A percentile compares a stretch with the other conserved stretches of the same genome.
Conservation (phyloP, 1,140 invertebrate genomes). For the Hormaphis cornu region DNA sequence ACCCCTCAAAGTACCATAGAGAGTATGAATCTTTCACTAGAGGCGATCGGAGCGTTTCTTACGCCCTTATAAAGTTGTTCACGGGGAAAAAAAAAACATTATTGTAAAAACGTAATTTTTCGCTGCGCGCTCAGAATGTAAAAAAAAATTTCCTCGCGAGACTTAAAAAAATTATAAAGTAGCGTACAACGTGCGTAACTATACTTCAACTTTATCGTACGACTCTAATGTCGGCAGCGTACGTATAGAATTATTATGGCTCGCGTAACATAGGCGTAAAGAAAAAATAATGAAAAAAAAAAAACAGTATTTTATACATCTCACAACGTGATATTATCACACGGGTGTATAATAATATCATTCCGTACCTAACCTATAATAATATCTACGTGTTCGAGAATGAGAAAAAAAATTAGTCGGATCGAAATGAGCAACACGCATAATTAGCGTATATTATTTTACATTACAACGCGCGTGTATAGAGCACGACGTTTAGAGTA, state of each 20-base stretch:
- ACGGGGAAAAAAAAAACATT: no score
- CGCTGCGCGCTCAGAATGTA: no score
- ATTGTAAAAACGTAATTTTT: no score
- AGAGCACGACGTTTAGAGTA: not conserved
- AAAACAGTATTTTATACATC: no score
- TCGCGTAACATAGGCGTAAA: not conserved
- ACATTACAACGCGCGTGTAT: no score
- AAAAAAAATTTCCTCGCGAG: not conserved
- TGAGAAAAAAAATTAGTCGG: not conserved
- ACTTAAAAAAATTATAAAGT: constrained; percentile 6
- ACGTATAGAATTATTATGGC: not conserved
- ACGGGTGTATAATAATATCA: constrained; percentile 6
- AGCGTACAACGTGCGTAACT: not conserved
- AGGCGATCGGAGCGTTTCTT: no score
- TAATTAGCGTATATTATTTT: no score
- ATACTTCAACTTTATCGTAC: constrained; percentile 4
- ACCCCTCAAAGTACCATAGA: no score
- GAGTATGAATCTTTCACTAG: no score
- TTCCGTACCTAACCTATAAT: constrained; percentile 6
- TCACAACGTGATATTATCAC: not conserved
- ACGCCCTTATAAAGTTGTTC: no score
- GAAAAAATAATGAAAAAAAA: not conserved
- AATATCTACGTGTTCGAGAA: constrained; percentile 6
- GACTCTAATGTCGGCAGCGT: not conserved
- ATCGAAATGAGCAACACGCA: constrained; percentile 11